Evolutionary conservation across 2,113 vertebrate species (phyloP).

Genomic region (Harpagus bidentatus): DNA sequence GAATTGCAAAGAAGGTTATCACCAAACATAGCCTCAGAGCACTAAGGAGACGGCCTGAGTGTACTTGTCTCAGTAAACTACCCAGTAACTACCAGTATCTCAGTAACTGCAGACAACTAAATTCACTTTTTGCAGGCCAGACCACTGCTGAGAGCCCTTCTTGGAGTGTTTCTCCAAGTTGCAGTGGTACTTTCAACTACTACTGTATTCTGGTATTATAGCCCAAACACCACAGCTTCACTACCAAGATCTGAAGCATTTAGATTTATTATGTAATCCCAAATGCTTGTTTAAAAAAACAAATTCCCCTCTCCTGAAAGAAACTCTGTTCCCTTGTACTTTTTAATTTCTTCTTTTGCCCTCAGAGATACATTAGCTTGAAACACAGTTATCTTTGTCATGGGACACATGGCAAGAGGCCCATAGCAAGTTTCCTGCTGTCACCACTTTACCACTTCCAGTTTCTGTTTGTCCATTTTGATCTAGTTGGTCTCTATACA

Average conservation of each 20-base stretch:
- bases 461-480: neutral
- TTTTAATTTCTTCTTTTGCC: neutral
- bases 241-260: neutral
- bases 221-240: neutral
- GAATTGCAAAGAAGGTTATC: neutral
- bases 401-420: neutral
- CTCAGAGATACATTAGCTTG: neutral
- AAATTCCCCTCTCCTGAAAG: neutral
- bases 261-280: neutral
- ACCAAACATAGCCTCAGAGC: neutral
- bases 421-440: neutral
- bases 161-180: neutral
- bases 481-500: neutral
- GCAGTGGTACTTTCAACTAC: neutral
- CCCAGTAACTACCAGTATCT: too few species aligned
- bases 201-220: neutral
- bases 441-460: neutral
- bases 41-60: too few species aligned
- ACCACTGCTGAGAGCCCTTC: neutral
- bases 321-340: accelerated
- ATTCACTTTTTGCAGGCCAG: neutral
- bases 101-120: neutral
- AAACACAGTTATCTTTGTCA: neutral
- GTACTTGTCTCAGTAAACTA: neutral
- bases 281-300: neutral